Conservation (phyloP, 2,113 vertebrate species). For the pig (Sus scrofa) region DNA sequence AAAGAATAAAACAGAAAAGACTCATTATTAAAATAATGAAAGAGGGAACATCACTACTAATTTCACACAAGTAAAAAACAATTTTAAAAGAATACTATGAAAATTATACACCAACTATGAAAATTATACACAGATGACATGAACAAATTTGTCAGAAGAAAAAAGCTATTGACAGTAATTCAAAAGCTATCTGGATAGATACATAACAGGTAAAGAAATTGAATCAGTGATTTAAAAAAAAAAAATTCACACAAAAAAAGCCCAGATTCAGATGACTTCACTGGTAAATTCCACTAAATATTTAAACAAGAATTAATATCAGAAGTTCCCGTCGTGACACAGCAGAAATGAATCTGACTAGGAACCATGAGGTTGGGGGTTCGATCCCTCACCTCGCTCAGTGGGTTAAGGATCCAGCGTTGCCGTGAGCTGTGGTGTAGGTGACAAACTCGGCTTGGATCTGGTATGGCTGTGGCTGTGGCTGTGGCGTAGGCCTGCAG, state of each 20-base stretch:
- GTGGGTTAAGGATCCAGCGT: too few relatives aligned
- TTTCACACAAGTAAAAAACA: neutral
- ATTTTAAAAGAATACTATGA: neutral
- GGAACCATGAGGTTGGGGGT: too few relatives aligned
- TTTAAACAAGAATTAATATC: slow-evolving; percentile 7
- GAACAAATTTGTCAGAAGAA: neutral
- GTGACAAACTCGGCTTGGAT: too few relatives aligned
- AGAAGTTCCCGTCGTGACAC: too few relatives aligned
- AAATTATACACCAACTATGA: neutral
- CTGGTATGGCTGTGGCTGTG: too few relatives aligned
- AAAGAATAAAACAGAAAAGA: neutral
- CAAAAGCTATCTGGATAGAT: neutral
- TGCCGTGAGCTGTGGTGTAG: too few relatives aligned
- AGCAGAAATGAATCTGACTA: too few relatives aligned
- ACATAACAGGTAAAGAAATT: neutral
- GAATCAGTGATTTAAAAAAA: neutral
- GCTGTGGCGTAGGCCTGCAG: too few relatives aligned
- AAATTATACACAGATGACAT: neutral
- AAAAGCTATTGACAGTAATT: neutral
- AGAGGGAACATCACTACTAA: neutral
- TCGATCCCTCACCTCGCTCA: too few relatives aligned
- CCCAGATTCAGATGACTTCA: neutral
- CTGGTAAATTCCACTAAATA: neutral
- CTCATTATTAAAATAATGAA: neutral
- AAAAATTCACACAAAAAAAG: neutral